Base-by-base conservation (phyloP, 1,140 invertebrate genomes). In the Epicauta chinensis region DNA sequence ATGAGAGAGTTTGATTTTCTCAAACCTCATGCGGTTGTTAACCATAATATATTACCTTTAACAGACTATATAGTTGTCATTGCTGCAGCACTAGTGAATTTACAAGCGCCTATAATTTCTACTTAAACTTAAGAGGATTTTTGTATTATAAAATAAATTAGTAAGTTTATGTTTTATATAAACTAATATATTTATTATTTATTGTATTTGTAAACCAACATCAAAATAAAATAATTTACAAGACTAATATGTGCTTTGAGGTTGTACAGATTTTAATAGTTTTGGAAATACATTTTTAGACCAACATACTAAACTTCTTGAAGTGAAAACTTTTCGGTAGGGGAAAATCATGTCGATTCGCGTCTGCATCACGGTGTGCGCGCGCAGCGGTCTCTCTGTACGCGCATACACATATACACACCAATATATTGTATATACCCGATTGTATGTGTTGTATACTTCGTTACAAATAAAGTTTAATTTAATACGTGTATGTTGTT, bases 1-100 rank as follows among this genome's bases (percentile, higher is more conserved):
- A 10, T 39, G 31, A 16, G 35, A 40, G 43, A 53, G 36, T 30
- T 66, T 60, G 4, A 59, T 37, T 58, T 63, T n/a, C 37, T 68
- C 30, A 54, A 44, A 59, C 63, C 65, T 39, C 63, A 70, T 59
- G 47, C 63, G 23, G 47, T 15, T 38, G 40, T 68, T 16, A 54
- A 56, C 55, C 16, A 44, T 41, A 53, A 48, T 38, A 38, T 62
- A 43, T 5, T 51, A 36, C 53, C 36, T 32, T 66, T 38, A 38
- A 48, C 16, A n/a, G 32, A 54, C 17, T 14, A 50, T 17, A 40
- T 51, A 16, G 23, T 44, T 16, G 13, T 41, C 11, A 61, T 64
- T 45, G 58, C 58, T 32, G 42, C 37, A 32, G 58, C 29, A 23
- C 38, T 64, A 12, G 31, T 60, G 14, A 65, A 62, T 56, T 42